A percentile compares a stretch with the other conserved stretches of the same genome.
Evolutionary conservation across 1,140 invertebrate species (phyloP).

Genomic region (Ips nitidus): DNA sequence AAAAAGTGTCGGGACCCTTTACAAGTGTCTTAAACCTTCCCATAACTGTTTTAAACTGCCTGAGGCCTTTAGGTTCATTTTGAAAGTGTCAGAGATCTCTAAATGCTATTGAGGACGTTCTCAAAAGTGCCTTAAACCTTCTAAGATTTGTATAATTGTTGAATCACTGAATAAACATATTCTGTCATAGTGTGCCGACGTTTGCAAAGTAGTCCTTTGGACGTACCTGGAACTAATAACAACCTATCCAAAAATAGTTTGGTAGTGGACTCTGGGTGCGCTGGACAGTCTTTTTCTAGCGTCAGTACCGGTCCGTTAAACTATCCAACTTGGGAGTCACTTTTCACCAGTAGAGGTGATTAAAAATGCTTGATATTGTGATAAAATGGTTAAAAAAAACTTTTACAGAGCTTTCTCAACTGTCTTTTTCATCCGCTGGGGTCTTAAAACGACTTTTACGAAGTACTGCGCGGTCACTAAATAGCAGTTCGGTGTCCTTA

Average conservation of each 20-base stretch:
- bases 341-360: constrained; percentile 26
- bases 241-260: constrained; percentile 39
- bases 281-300: constrained; percentile 43
- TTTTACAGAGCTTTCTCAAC: constrained; percentile 2
- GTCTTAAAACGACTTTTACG: constrained; percentile 43
- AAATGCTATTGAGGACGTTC: too few species aligned
- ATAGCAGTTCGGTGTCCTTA: constrained; percentile 21
- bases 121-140: too few species aligned
- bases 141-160: too few species aligned
- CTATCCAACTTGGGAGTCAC: constrained; percentile 37
- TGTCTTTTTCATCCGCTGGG: constrained; percentile 43
- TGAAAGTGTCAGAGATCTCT: too few species aligned
- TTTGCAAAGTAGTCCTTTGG: constrained; percentile 41
- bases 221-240: constrained; percentile 37
- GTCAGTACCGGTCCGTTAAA: constrained; percentile 25
- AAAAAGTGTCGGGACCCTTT: too few species aligned
- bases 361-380: neutral
- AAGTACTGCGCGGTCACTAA: constrained; percentile 33
- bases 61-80: too few species aligned
- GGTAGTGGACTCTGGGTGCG: constrained; percentile 46
- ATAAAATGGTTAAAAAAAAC: too few species aligned
- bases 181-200: constrained; percentile 36
- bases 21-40: too few species aligned
- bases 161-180: too few species aligned
- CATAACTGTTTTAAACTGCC: too few species aligned